A percentile compares a stretch with the other conserved stretches of the same genome.
phyloP scores from a whole-genome alignment of 64 coral and sea anemone species.

The Porites australiensis region DNA sequence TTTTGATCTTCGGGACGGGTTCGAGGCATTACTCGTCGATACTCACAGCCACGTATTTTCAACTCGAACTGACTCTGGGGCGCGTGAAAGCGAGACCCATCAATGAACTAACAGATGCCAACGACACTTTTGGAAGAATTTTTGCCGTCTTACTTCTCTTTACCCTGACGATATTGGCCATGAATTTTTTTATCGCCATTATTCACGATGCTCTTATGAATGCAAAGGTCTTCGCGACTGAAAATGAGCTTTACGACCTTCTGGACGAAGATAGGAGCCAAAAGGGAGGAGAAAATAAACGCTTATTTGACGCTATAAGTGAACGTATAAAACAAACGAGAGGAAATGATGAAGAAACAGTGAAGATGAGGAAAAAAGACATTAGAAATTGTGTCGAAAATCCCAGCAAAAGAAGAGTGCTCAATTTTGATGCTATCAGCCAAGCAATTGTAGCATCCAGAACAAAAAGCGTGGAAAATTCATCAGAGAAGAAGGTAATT shows the following conservation, averaged over 20 bases:
- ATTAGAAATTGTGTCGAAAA: not conserved
- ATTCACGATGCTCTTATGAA: constrained; percentile 46
- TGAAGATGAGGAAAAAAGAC: not conserved
- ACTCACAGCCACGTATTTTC: constrained; percentile 4
- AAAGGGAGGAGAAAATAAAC: not conserved
- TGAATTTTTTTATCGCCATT: constrained; percentile 52
- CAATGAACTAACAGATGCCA: constrained; percentile 3
- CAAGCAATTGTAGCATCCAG: not conserved
- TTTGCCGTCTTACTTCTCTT: constrained; percentile 6
- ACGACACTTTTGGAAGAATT: not conserved
- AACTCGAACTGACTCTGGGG: constrained; percentile 52
- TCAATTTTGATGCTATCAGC: constrained; percentile 32
- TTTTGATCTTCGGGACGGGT: constrained; percentile 24
- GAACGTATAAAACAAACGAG: not conserved
- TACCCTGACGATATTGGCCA: constrained; percentile 31
- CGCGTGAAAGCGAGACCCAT: constrained; percentile 37
- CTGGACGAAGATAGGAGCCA: not conserved
- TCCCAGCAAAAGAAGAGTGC: not conserved
- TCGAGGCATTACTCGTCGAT: not conserved
- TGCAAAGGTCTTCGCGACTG: not conserved
- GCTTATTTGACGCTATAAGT: not conserved
- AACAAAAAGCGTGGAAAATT: not conserved
- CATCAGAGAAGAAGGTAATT: not conserved
- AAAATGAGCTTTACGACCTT: constrained; percentile 18
- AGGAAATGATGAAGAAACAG: not conserved